phyloP scores from a whole-genome alignment of 2,797 vertebrate species.

The Sebastes matsubarae region DNA sequence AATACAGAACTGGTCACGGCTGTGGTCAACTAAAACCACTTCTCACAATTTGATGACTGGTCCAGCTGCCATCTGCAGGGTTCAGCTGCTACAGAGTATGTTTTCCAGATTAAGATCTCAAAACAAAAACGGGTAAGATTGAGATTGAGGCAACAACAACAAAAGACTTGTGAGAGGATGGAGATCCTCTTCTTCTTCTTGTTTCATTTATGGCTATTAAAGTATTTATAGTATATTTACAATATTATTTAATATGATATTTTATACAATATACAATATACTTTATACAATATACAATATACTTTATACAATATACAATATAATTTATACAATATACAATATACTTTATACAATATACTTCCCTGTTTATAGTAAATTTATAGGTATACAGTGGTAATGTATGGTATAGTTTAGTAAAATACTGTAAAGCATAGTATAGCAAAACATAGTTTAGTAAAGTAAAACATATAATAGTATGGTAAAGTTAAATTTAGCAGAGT shows the following conservation, averaged over 20 bases:
- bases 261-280: too few species aligned
- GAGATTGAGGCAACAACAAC: not conserved
- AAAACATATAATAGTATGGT: too few species aligned
- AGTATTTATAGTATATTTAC: not conserved
- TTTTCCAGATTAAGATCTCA: not conserved
- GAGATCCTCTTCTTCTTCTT: not conserved
- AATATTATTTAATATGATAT: not conserved
- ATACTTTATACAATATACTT: too few species aligned
- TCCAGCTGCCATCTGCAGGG: not conserved
- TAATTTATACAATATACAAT: too few species aligned
- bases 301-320: too few species aligned
- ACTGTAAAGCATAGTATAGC: not conserved
- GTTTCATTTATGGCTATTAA: not conserved
- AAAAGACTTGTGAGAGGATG: not conserved
- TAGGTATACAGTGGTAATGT: not conserved
- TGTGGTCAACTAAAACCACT: not conserved
- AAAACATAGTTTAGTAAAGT: not conserved
- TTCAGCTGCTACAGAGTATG: not conserved
- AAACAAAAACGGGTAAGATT: not conserved
- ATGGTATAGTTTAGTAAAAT: not conserved
- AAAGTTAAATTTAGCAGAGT: not conserved
- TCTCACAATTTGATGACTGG: not conserved
- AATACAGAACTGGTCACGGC: not conserved
- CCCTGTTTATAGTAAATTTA: not conserved
- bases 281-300: too few species aligned